phyloP scores from a whole-genome alignment of 37 sponge, comb jelly and placozoan genomes.

The Cliona cf. orientalis region DNA sequence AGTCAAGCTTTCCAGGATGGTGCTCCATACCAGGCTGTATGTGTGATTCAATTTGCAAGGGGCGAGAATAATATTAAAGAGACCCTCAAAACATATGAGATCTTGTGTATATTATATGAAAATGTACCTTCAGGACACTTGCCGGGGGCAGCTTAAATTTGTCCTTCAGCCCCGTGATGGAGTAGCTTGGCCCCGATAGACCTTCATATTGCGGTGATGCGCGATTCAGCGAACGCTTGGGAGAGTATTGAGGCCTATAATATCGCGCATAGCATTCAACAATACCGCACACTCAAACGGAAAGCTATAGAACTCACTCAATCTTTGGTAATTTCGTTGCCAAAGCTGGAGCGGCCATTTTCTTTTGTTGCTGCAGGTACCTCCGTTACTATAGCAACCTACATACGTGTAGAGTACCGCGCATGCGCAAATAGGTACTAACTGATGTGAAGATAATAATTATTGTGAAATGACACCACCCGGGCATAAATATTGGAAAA shows the following conservation, averaged over 20 bases:
- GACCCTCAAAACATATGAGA: too few relatives aligned
- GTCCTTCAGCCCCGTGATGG: conserved; percentile 10
- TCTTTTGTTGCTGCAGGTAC: neutral
- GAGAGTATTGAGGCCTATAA: neutral
- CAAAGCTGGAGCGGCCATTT: neutral
- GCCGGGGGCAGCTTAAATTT: conserved; percentile 40
- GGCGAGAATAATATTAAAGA: neutral
- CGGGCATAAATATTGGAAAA: too few relatives aligned
- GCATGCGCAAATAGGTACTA: neutral
- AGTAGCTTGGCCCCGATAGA: conserved; percentile 44
- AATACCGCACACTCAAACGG: neutral
- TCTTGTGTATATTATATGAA: neutral
- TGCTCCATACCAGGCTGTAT: conserved; percentile 46
- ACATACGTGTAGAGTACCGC: neutral
- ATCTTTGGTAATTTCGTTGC: neutral
- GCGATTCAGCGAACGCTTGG: neutral
- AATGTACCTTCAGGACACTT: conserved; percentile 5
- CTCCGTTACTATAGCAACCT: neutral
- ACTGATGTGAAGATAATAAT: neutral
- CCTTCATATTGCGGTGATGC: conserved; percentile 1
- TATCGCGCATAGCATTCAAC: neutral
- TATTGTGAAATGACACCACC: neutral
- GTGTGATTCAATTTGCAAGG: neutral
- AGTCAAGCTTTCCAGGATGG: conserved; percentile 55
- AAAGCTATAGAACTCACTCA: conserved; percentile 9